Conservation (phyloP, 2,888 invertebrate species). For the Ditylenchus weischeri region DNA sequence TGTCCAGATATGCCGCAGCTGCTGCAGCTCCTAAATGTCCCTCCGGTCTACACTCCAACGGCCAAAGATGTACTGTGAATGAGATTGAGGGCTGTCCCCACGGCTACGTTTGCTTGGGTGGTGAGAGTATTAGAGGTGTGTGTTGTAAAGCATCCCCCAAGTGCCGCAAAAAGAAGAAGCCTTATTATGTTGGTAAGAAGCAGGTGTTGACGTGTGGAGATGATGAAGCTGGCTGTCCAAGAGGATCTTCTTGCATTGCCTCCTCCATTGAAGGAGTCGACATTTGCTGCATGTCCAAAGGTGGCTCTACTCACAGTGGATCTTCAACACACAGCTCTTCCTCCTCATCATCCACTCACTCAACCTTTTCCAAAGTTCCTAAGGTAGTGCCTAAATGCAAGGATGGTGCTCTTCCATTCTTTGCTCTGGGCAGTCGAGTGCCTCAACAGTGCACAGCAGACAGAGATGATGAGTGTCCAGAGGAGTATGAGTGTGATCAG, state of each 20-base stretch:
- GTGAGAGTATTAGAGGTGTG: slow-evolving; percentile 31
- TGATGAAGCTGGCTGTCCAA: slow-evolving; percentile 39
- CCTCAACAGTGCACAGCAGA: slow-evolving; percentile 36
- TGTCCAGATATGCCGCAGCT: slow-evolving; percentile 15
- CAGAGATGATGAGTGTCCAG: slow-evolving; percentile 40
- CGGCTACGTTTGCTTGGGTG: slow-evolving; percentile 38
- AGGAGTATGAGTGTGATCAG: slow-evolving; percentile 36
- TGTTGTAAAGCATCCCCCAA: slow-evolving; percentile 42
- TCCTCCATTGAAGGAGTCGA: slow-evolving; percentile 40
- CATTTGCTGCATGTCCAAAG: slow-evolving; percentile 33
- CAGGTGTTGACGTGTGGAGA: slow-evolving; percentile 38
- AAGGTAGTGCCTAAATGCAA: slow-evolving; percentile 39
- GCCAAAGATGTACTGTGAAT: slow-evolving; percentile 50
- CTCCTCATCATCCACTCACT: slow-evolving; percentile 14
- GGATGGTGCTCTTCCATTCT: slow-evolving; percentile 36
- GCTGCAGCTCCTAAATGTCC: slow-evolving; percentile 47
- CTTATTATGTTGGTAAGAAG: slow-evolving; percentile 38
- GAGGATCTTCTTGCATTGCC: slow-evolving; percentile 32
- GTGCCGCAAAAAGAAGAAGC: slow-evolving; percentile 31
- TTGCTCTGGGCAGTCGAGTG: slow-evolving; percentile 38
- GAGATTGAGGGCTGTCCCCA: slow-evolving; percentile 40
- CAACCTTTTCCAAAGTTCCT: slow-evolving; percentile 30
- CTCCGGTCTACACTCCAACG: slow-evolving; percentile 43
- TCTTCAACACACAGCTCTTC: slow-evolving; percentile 20
- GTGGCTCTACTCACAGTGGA: slow-evolving; percentile 2